Percentiles rank a stretch among this genome's conserved stretches.
phyloP scores from a whole-genome alignment of 2,797 vertebrate species.

The Pteronotus mesoamericanus region DNA sequence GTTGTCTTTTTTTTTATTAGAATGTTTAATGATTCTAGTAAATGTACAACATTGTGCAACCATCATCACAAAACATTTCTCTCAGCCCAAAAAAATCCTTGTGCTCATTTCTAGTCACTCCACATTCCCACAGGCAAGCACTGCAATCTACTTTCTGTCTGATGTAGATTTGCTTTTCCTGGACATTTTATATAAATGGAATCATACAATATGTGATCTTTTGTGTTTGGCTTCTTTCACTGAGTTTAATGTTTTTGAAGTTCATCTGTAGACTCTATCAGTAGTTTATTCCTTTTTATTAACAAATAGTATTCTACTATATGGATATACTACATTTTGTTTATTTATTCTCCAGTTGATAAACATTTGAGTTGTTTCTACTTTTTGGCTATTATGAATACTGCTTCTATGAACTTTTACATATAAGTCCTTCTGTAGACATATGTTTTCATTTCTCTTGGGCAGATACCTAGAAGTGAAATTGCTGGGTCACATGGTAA shows the following conservation, averaged over 20 bases:
- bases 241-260: background rate
- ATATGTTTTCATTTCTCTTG: conserved; percentile 26
- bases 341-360: conserved; percentile 11
- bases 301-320: background rate
- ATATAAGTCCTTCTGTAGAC: background rate
- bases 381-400: background rate
- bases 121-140: background rate
- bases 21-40: background rate
- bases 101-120: background rate
- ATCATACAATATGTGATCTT: background rate
- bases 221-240: background rate
- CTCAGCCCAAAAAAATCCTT: background rate
- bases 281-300: conserved; percentile 8
- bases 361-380: background rate
- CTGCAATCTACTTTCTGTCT: background rate
- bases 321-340: background rate
- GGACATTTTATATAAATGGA: background rate
- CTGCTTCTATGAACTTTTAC: background rate
- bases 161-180: background rate
- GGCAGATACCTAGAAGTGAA: conserved; percentile 6
- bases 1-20: background rate
- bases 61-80: background rate
- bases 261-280: background rate
- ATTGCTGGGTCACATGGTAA: background rate
- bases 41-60: background rate